Evolutionary conservation across 1,140 invertebrate species (phyloP).

Genomic region (Penaeus vannamei): DNA sequence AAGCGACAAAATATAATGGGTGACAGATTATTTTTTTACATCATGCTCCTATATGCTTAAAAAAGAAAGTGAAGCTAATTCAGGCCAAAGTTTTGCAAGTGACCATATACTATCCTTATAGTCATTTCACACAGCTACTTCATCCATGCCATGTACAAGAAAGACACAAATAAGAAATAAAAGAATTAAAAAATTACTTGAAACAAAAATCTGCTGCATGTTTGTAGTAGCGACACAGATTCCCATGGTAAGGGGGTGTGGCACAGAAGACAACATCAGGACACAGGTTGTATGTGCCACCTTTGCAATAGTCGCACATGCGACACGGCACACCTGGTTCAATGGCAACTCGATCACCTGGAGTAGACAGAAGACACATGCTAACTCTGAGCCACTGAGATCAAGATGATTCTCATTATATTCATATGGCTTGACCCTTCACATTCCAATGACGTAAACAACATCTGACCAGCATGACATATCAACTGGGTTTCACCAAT

Average conservation of each 20-base stretch:
- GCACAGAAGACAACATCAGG: slow-evolving; percentile 89
- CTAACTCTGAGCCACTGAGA: not conserved
- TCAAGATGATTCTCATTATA: too few species aligned
- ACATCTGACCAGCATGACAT: too few species aligned
- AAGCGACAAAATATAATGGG: too few species aligned
- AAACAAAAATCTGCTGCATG: slow-evolving; percentile 95
- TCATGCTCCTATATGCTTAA: too few species aligned
- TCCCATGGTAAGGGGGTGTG: slow-evolving; percentile 91
- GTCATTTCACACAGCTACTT: too few species aligned
- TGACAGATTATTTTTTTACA: too few species aligned
- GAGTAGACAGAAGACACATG: slow-evolving; percentile 69
- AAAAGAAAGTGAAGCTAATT: too few species aligned
- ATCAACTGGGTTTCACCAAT: too few species aligned
- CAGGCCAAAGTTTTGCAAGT: too few species aligned
- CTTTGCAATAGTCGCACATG: slow-evolving; percentile 87
- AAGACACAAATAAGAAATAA: not conserved
- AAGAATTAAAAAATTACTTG: slow-evolving; percentile 77
- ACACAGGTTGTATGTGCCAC: slow-evolving; percentile 92
- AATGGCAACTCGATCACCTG: slow-evolving; percentile 91
- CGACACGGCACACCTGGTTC: slow-evolving; percentile 94
- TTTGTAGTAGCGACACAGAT: slow-evolving; percentile 86
- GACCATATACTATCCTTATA: too few species aligned
- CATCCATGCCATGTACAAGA: not conserved
- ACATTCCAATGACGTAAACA: too few species aligned
- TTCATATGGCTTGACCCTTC: too few species aligned